Conservation (phyloP, 2,888 invertebrate species). For the Eubasilissa splendida region DNA sequence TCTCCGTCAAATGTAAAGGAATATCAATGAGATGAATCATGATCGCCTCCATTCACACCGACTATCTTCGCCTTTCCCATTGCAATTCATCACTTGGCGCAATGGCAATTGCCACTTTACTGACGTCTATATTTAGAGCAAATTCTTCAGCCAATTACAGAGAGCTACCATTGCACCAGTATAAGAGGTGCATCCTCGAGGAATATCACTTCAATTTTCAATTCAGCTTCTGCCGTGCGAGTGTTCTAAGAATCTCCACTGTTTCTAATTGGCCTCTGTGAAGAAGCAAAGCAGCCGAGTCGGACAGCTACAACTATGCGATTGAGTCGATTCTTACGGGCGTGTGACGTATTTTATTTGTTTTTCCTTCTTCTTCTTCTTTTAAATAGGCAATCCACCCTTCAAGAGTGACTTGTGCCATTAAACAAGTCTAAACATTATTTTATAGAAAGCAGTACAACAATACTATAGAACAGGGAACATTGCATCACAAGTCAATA, state of each 20-base stretch:
- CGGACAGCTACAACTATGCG: not conserved
- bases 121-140: constrained; percentile 38
- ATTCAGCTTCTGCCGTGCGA: not conserved
- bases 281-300: not conserved
- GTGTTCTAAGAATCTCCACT: not conserved
- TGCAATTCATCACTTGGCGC: constrained; percentile 28
- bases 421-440: no score
- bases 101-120: constrained; percentile 27
- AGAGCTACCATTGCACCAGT: constrained; percentile 6
- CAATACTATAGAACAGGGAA: no score
- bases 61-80: constrained; percentile 22
- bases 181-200: constrained; percentile 1
- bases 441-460: no score
- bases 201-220: not conserved
- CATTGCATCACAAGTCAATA: no score
- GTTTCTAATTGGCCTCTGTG: not conserved
- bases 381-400: no score
- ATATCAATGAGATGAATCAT: constrained; percentile 35
- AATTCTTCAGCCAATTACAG: constrained; percentile 36
- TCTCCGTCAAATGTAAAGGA: not conserved
- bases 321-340: no score
- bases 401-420: no score
- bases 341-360: no score
- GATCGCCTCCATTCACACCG: constrained; percentile 16
- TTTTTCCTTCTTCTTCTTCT: no score